phyloP scores from a whole-genome alignment of 2,113 vertebrate species.

The Petromus typicus region DNA sequence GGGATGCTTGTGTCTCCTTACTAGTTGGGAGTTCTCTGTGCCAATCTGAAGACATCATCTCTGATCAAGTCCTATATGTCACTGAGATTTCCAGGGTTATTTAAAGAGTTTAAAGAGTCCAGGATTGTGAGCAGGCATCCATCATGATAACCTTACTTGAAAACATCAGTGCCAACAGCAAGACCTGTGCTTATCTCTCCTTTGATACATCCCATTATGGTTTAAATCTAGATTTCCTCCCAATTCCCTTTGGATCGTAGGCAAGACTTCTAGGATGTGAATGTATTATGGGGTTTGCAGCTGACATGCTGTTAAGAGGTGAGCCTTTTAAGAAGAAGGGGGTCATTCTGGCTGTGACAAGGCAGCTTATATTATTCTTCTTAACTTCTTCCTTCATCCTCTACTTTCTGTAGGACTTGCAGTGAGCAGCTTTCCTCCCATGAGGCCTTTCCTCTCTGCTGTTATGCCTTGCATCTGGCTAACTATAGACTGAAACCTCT shows the following conservation, averaged over 20 bases:
- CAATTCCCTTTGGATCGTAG: not conserved
- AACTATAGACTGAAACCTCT: not conserved
- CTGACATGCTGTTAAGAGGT: not conserved
- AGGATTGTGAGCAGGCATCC: too few species aligned
- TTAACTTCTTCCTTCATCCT: not conserved
- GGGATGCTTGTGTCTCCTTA: not conserved
- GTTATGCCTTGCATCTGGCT: not conserved
- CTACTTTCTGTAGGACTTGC: not conserved
- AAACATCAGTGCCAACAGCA: not conserved
- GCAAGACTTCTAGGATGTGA: not conserved
- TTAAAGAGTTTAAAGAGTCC: too few species aligned
- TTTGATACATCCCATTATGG: not conserved
- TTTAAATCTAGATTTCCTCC: not conserved
- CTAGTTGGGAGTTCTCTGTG: not conserved
- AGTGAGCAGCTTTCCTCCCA: not conserved
- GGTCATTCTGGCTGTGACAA: not conserved
- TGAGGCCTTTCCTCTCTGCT: not conserved
- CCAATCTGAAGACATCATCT: not conserved
- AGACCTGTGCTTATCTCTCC: not conserved
- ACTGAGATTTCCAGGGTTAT: not conserved
- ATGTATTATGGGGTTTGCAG: not conserved
- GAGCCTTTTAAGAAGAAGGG: not conserved
- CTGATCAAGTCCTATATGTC: too few species aligned
- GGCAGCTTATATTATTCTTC: not conserved
- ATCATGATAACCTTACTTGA: too few species aligned